These are phyloP conservation scores for Gnathonemus longibarbis DNA, from an alignment of 2,113 vertebrate genomes.

Conservation along the genomic window DNA sequence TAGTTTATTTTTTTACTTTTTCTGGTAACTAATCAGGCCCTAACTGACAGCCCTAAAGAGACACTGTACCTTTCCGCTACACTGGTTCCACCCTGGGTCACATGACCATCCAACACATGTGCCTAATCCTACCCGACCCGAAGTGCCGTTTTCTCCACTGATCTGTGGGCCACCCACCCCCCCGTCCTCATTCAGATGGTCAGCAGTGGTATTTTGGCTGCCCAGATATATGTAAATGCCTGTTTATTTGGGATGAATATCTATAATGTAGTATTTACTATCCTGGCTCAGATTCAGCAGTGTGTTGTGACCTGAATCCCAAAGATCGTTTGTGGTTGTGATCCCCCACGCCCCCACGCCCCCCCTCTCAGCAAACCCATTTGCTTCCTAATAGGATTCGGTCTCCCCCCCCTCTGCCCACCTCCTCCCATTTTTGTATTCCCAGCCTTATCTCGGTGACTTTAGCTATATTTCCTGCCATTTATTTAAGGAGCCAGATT, in stretches of 20 bases:
- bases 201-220: conserved; percentile 14
- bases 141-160: not conserved
- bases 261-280: not conserved
- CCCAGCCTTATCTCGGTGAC: conserved; percentile 28
- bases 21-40: conserved; percentile 38
- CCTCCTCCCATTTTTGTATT: conserved; percentile 35
- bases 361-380: conserved; percentile 51
- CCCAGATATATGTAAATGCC: conserved; percentile 13
- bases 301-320: conserved; percentile 53
- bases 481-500: conserved; percentile 46
- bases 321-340: not conserved
- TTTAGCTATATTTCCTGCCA: conserved; percentile 26
- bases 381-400: conserved; percentile 54
- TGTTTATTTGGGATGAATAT: conserved; percentile 14
- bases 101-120: conserved; percentile 24
- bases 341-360: conserved; percentile 35
- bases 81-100: conserved; percentile 53
- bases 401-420: conserved; percentile 30
- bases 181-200: not conserved
- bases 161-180: not conserved
- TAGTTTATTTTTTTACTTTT: not conserved
- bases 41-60: conserved; percentile 49
- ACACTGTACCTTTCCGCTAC: conserved; percentile 55
- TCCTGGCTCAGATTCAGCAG: conserved; percentile 33
- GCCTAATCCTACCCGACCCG: not conserved